Base-by-base conservation (phyloP, 2,888 invertebrate species). In the Tachina lurida region DNA sequence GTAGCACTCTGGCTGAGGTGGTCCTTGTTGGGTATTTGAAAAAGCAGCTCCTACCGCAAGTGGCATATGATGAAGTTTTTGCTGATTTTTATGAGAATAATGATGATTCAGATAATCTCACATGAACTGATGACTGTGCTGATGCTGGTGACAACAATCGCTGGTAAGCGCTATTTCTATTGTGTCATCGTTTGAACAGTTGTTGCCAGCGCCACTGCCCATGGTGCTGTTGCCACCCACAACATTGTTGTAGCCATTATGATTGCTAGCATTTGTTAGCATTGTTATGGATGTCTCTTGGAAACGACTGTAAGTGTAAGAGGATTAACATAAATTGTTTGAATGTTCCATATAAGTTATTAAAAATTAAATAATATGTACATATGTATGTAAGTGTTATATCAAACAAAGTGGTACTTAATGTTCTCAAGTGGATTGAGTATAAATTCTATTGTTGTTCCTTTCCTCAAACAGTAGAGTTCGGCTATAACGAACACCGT, bases 201-300 rank as follows among this genome's bases (percentile, higher is more conserved):
- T 81, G 15, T 83, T 81, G 49, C 65, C 78, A 2, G 63, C 45
- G n/a, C 22, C 77, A 2, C 31, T 71, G 39, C 15, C 58, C 73
- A 41, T 43, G 8, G 62, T 43, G 41, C 17, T 43, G 62, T 67
- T 13, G 15, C 67, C 78, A 67, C 73, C 65, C 43, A 41, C 49
- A 22, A 65, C 65, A 74, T 82, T 82, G 73, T 63, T 73, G 49
- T 79, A 74, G 17, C 82, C 83, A 85, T 86, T 87, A 7, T 84
- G 84, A 68, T 80, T 87, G 12, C 70, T 77, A 58, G 89, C 90
- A 87, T 90, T 90, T 43, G 89, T 89, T 52, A 89, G 58, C 79
- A 89, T 87, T 39, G 90, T 90, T 62, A 89, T 89, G 67, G 90
- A 89, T 70, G 90, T 90, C 74, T 90, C 90, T 62, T 92, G 92